Evolutionary conservation across 64 coral and sea anemone species (phyloP).

Genomic region (Dendronephthya gigantea): DNA sequence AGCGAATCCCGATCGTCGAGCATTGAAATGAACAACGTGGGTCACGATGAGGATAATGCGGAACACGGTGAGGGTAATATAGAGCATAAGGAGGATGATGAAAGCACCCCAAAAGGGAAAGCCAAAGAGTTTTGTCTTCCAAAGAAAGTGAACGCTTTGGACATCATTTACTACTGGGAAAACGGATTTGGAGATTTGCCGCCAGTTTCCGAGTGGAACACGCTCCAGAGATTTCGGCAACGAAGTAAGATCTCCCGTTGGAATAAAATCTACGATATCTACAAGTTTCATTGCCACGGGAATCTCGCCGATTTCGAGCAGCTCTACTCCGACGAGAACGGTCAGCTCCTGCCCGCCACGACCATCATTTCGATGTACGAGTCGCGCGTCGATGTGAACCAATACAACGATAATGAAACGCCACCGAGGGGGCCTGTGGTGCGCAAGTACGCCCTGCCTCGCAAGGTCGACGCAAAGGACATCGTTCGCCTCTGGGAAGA

Average conservation of each 20-base stretch:
- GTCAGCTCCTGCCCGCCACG: not conserved
- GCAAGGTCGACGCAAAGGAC: constrained; percentile 89
- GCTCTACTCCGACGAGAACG: constrained; percentile 63
- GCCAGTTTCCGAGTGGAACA: constrained; percentile 66
- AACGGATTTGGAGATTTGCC: constrained; percentile 61
- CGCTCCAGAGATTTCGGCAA: constrained; percentile 80
- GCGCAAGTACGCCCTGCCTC: constrained; percentile 49
- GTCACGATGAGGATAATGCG: not conserved
- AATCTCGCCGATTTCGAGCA: constrained; percentile 63
- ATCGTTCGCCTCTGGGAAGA: constrained; percentile 85
- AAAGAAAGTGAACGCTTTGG: constrained; percentile 82
- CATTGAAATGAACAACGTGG: not conserved
- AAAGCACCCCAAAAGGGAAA: not conserved
- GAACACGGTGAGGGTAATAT: not conserved
- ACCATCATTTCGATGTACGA: constrained; percentile 14
- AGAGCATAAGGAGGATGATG: not conserved
- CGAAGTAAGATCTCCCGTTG: constrained; percentile 96
- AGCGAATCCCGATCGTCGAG: not conserved
- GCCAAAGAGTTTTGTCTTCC: constrained; percentile 32
- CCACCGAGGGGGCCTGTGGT: not conserved
- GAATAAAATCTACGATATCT: constrained; percentile 97
- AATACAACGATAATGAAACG: not conserved
- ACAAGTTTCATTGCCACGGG: constrained; percentile 77
- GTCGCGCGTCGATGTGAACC: not conserved
- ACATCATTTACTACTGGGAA: constrained; percentile 87